Percentiles rank a stretch among this genome's conserved stretches.
Conservation (phyloP, 2,797 vertebrate species). For the Lagothrix lagotricha region DNA sequence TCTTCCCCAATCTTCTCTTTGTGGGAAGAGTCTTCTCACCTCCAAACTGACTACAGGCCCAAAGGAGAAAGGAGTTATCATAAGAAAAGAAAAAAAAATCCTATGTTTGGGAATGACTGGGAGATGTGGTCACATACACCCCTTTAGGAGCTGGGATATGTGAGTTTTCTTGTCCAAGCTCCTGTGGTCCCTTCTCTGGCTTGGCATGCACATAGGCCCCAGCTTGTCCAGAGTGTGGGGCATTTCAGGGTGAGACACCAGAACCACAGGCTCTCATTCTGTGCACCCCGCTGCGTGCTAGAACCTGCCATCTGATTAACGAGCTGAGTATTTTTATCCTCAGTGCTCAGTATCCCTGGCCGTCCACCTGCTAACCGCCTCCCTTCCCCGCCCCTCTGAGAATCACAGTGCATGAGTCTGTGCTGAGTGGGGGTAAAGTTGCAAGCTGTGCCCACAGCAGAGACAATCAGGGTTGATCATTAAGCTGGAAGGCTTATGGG, state of each 20-base stretch:
- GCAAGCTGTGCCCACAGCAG: neutral
- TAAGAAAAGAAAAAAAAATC: neutral
- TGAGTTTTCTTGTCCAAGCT: neutral
- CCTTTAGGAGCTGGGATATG: neutral
- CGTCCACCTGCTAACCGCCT: conserved; percentile 31
- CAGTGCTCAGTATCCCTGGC: conserved; percentile 17
- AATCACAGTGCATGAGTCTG: neutral
- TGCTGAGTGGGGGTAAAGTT: neutral
- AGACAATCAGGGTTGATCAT: neutral
- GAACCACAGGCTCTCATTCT: neutral
- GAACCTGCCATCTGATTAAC: conserved; percentile 35
- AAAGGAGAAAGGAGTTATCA: neutral
- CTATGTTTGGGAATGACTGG: no score
- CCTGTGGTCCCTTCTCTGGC: neutral
- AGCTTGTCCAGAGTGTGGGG: neutral
- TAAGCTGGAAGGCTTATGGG: neutral
- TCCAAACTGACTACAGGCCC: neutral
- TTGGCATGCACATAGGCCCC: neutral
- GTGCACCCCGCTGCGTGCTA: neutral
- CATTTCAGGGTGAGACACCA: neutral
- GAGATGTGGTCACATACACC: neutral
- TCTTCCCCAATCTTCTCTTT: neutral
- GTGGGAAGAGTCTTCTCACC: neutral
- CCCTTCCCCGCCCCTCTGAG: neutral
- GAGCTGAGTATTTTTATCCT: conserved; percentile 70